Base-by-base conservation (phyloP, 2,113 vertebrate species). In the Puffinus mauretanicus region DNA sequence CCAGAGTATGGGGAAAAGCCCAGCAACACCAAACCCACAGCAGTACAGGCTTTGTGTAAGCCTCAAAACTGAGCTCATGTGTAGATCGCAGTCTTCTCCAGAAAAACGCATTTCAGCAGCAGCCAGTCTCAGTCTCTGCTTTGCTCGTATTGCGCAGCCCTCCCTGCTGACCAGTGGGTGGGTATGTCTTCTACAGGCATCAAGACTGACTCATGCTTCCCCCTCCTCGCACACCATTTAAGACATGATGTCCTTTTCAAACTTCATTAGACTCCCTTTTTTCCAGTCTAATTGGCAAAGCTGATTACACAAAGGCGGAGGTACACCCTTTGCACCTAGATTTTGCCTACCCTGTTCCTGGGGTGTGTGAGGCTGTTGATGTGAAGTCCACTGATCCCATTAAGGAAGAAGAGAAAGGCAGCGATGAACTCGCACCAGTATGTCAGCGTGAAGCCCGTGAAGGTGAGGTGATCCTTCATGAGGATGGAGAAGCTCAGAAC, bases 331-430 rank as follows among this genome's bases (percentile, higher is more conserved):
- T 5, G 34, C n/a, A 2, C 72, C 92, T 97, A 97, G 67, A 96
- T 96, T 93, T 97, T 97, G 67, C 94, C 93, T 34, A 57, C 14
- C 34, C 88, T 20, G 1, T 16, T 96, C 96, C 95, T 94, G 38
- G 97, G 95, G 16, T 95, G 93, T 0, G 97, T 98, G 85, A 99
- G 97, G 95, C 93, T 98, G 94, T 98, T 98, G 82, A 98, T 95
- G 90, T 99, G 98, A 83, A 98, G 97, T 52, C 98, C 98, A 1
- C 98, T 98, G 94, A 98, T 95, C 42, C 98, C 98, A 0, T 98
- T 99, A 19, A 99, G 97, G 96, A 98, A 98, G 94, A 99, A 98
- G 93, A 99, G 98, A 93, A 98, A 98, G 40, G 98, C 97, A 26
- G 98, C 97, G 0, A 97, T 78, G 64, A 98, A 98, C 77, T 98